Conservation (phyloP, 1,140 invertebrate genomes). For the Calliphora vicina region DNA sequence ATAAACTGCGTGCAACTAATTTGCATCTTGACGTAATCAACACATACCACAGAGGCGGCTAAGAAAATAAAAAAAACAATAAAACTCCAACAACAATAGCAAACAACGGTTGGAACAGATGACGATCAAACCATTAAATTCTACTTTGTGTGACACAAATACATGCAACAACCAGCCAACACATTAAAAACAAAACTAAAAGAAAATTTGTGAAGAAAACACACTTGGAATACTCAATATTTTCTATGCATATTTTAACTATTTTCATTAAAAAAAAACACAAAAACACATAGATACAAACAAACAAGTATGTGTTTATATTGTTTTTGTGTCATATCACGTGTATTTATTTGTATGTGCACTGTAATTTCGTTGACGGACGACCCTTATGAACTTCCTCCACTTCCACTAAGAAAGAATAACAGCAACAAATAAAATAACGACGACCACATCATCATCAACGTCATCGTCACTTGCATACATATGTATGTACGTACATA, state of each 20-base stretch:
- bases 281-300: not conserved
- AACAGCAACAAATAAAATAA: not conserved
- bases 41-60: not conserved
- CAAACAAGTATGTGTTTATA: not conserved
- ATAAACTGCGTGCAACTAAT: conserved; percentile 16
- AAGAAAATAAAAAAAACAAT: not conserved
- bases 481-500: not conserved
- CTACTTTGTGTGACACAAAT: not conserved
- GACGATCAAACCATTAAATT: not conserved
- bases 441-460: not conserved
- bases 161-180: not conserved
- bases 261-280: not conserved
- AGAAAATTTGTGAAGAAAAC: not conserved
- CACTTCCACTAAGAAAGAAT: not conserved
- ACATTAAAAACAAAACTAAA: not conserved
- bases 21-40: conserved; percentile 5
- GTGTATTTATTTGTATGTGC: not conserved
- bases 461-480: not conserved
- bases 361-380: not conserved
- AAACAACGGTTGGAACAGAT: not conserved
- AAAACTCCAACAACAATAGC: not conserved
- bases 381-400: conserved; percentile 15
- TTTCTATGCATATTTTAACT: not conserved
- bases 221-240: not conserved
- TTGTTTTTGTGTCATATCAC: not conserved